Evolutionary conservation across 2,797 vertebrate species (phyloP), one percentile per base, ranked within the genome.

Genomic region (Diglossa cyanea): DNA sequence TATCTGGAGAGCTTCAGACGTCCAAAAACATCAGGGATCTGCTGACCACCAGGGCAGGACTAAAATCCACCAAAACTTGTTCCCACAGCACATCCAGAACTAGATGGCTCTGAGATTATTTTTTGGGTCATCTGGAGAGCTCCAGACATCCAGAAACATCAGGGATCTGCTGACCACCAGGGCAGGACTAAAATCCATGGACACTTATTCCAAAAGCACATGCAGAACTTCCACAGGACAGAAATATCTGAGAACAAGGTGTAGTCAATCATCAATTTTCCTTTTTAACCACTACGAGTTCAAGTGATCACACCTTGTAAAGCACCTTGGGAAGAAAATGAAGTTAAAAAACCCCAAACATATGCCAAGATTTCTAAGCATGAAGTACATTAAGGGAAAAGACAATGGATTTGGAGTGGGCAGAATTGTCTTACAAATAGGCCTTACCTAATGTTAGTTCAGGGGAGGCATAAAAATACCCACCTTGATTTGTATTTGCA

Each of bases 41-140:
- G 57, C 17, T 89, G 63, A 65, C 30, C 93, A 93, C 30, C 17
- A 58, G 0, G 3, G 40, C 15, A 68, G 28, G 10, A 21, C 47
- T 53, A 42, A 85, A 83, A 90, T 54, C n/a, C 70, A 57, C 18
- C 1, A 42, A 17, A 42, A 42, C 40, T 8, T 42, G 42, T 44
- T 21, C 33, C 4, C n/a, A 55, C 0, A 1, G 10, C 53, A 50
- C 47, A 72, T 5, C 39, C 20, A 0, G 15, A 48, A 16, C 25
- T 48, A 15, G 24, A 25, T 25, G 24, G 66, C 17, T 71, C 21
- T 25, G 35, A 62, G 9, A 25, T 62, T 54, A n/a, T 0, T 66
- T 66, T 40, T 9, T 14, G 60, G 75, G 23, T 76, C 55, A 42
- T 57, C 4, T 51, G 63, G 61, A 79, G 39, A 82, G 28, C 57